Percentiles rank a stretch among this genome's conserved stretches.
These are phyloP conservation scores for Cancer borealis DNA, from an alignment of 2,888 invertebrate genomes.

Conservation along the genomic window DNA sequence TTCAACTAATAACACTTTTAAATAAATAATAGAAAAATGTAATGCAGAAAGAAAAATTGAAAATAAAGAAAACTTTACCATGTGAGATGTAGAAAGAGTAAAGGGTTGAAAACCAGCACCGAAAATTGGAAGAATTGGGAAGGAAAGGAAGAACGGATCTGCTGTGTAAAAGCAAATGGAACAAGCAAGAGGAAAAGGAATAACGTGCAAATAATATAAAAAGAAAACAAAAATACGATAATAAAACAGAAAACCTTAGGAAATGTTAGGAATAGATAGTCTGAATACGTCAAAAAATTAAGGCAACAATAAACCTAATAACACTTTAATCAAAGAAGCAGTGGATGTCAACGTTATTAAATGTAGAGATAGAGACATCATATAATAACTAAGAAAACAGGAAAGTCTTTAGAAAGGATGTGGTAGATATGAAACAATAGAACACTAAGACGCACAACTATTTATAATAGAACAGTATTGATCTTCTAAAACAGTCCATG, in stretches of 20 bases:
- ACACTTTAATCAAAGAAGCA: too few species aligned
- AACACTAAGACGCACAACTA: background rate
- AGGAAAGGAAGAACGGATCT: background rate
- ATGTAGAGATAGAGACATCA: too few species aligned
- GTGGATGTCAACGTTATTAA: too few species aligned
- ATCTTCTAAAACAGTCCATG: too few species aligned
- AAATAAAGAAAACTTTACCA: background rate
- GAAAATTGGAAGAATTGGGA: background rate
- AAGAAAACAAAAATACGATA: background rate
- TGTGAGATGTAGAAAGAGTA: background rate
- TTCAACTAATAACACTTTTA: too few species aligned
- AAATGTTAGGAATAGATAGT: background rate
- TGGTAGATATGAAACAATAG: background rate
- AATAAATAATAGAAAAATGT: background rate
- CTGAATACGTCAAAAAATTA: background rate
- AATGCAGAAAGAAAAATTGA: background rate
- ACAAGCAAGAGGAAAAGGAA: background rate
- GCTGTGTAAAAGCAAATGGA: background rate
- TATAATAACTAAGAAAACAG: too few species aligned
- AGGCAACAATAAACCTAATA: too few species aligned
- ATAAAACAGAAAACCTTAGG: background rate
- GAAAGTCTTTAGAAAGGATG: background rate
- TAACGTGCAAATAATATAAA: background rate
- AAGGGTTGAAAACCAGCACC: background rate
- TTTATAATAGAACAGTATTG: background rate